These are phyloP conservation scores for Pseudocheirus occidentalis DNA, from an alignment of 2,797 vertebrate species.

Conservation along the genomic window DNA sequence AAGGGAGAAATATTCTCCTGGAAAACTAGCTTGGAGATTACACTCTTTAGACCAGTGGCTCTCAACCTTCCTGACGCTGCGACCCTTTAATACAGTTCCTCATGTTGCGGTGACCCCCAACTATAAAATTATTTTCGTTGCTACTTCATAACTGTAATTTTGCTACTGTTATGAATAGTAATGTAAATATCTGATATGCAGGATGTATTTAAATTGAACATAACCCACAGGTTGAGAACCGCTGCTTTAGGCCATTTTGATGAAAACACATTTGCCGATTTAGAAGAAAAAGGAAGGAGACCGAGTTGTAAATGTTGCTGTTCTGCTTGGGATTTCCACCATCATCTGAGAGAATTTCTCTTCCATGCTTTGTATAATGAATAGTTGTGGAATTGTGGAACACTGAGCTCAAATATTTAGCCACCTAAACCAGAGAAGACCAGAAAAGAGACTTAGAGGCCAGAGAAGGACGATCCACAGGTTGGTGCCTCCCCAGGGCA, in stretches of 20 bases:
- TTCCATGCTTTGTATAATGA: slow-evolving; percentile 42
- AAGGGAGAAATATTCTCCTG: slow-evolving; percentile 42
- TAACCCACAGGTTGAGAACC: too few relatives aligned
- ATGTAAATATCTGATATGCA: too few relatives aligned
- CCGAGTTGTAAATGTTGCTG: background rate
- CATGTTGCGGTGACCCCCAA: too few relatives aligned
- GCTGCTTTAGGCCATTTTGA: slow-evolving; percentile 45
- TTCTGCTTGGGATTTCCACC: slow-evolving; percentile 43
- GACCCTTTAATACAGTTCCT: too few relatives aligned
- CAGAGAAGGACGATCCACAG: slow-evolving; percentile 42
- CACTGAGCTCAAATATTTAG: slow-evolving; percentile 8
- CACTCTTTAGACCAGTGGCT: too few relatives aligned
- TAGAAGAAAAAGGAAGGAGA: slow-evolving; percentile 37
- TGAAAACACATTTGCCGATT: slow-evolving; percentile 54
- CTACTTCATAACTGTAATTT: too few relatives aligned
- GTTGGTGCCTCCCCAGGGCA: slow-evolving; percentile 64
- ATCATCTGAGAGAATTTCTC: background rate
- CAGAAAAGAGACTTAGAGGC: slow-evolving; percentile 5
- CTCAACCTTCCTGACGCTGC: too few relatives aligned
- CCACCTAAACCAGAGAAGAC: background rate
- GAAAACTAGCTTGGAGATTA: slow-evolving; percentile 46
- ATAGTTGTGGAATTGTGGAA: slow-evolving; percentile 22
- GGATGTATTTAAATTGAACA: too few relatives aligned
- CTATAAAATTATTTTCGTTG: too few relatives aligned
- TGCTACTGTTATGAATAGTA: too few relatives aligned